These are phyloP conservation scores for Pherbina coryleti DNA, from an alignment of 2,888 invertebrate genomes.

Conservation along the genomic window DNA sequence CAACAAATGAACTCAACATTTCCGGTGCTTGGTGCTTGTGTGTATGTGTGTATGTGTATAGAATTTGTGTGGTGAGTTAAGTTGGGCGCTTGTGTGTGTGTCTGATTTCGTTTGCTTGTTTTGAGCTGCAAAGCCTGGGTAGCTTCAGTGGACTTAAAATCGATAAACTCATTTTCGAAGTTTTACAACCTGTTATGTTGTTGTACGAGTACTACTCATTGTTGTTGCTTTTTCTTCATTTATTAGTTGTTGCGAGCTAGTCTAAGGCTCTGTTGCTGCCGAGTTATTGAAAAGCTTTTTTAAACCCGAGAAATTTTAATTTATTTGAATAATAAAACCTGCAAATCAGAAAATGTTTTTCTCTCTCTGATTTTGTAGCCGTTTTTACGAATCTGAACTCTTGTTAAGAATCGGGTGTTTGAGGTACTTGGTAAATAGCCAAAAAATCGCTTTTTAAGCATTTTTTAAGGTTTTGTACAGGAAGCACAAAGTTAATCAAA, in stretches of 20 bases:
- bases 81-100: constrained; percentile 7
- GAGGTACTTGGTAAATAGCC: too few species aligned
- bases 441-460: too few species aligned
- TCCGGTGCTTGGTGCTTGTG: constrained; percentile 13
- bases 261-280: neutral
- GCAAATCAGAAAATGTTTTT: too few species aligned
- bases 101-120: neutral
- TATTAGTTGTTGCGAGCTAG: neutral
- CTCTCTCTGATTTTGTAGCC: too few species aligned
- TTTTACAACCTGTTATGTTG: constrained; percentile 50
- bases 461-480: too few species aligned
- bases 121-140: constrained; percentile 1
- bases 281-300: neutral
- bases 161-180: constrained; percentile 63
- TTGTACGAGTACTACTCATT: neutral
- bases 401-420: too few species aligned
- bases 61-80: constrained; percentile 19
- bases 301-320: too few species aligned
- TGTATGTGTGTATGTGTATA: neutral
- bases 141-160: constrained; percentile 54
- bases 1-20: neutral
- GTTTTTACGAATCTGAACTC: too few species aligned
- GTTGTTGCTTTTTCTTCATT: neutral
- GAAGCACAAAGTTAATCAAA: too few species aligned
- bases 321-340: too few species aligned